Evolutionary conservation across 2,888 invertebrate species (phyloP).

Genomic region (Mongoloraphidia duomilia): DNA sequence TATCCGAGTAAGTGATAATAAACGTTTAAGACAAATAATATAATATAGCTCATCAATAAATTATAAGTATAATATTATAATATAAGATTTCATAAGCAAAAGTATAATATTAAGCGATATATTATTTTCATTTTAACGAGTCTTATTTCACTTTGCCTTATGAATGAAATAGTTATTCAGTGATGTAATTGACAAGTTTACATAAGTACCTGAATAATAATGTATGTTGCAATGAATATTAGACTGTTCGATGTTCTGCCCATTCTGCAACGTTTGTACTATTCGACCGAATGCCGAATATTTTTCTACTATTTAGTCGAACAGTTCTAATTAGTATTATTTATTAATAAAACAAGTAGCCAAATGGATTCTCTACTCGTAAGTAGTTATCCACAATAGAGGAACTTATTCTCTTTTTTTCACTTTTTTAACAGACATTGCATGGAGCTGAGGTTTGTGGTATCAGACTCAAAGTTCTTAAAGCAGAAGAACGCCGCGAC

Average conservation of each 20-base stretch:
- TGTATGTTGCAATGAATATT: no score
- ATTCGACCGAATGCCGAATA: neutral
- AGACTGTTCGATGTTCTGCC: no score
- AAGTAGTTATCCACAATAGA: neutral
- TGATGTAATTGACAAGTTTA: no score
- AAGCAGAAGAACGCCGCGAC: slow-evolving; percentile 57
- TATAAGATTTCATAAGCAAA: no score
- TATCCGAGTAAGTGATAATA: slow-evolving; percentile 37
- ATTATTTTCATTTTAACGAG: no score
- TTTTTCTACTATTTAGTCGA: neutral
- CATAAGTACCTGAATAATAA: no score
- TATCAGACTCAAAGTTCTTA: slow-evolving; percentile 72
- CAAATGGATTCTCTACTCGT: neutral
- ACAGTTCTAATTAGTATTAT: neutral
- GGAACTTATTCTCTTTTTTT: neutral
- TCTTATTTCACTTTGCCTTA: no score
- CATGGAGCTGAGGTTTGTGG: slow-evolving; percentile 84
- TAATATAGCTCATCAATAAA: no score
- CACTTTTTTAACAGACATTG: slow-evolving; percentile 28
- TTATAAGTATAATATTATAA: no score
- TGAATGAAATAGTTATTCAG: no score
- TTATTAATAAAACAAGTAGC: neutral
- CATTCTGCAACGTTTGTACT: neutral
- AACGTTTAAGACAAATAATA: no score
- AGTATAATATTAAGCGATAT: no score